Percentiles rank a stretch among this genome's conserved stretches.
phyloP scores from a whole-genome alignment of 1,140 invertebrate species.

The Limonius californicus region DNA sequence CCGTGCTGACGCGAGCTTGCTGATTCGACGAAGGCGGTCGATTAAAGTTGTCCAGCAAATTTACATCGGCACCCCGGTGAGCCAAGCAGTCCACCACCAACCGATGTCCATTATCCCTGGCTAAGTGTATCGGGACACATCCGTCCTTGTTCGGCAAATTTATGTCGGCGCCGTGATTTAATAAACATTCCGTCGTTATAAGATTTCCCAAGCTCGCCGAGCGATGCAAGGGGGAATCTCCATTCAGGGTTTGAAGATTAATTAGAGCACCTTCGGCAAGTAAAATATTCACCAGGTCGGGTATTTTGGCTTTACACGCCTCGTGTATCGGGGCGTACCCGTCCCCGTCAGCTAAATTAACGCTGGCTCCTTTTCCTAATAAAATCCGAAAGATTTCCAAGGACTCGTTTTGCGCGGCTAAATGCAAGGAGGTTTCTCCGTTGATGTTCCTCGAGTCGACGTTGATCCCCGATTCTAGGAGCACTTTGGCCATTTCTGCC shows the following conservation, averaged over 20 bases:
- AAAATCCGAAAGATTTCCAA: not conserved
- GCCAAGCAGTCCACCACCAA: not conserved
- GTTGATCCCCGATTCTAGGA: not conserved
- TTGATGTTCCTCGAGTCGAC: not conserved
- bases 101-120: not conserved
- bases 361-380: not conserved
- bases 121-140: conserved; percentile 3
- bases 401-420: not conserved
- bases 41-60: not conserved
- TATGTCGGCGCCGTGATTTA: not conserved
- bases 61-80: not conserved
- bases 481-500: not conserved
- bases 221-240: not conserved
- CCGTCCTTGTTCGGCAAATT: not conserved
- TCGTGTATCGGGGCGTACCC: not conserved
- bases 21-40: not conserved
- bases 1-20: not conserved
- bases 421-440: not conserved
- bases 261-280: not conserved
- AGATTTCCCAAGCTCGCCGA: not conserved
- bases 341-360: not conserved
- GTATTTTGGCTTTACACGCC: not conserved
- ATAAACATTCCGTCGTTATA: not conserved
- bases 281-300: not conserved
- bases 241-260: not conserved